A percentile compares a stretch with the other conserved stretches of the same genome.
Evolutionary conservation across 2,888 invertebrate species (phyloP).

Genomic region (Cerastis rubricosa): DNA sequence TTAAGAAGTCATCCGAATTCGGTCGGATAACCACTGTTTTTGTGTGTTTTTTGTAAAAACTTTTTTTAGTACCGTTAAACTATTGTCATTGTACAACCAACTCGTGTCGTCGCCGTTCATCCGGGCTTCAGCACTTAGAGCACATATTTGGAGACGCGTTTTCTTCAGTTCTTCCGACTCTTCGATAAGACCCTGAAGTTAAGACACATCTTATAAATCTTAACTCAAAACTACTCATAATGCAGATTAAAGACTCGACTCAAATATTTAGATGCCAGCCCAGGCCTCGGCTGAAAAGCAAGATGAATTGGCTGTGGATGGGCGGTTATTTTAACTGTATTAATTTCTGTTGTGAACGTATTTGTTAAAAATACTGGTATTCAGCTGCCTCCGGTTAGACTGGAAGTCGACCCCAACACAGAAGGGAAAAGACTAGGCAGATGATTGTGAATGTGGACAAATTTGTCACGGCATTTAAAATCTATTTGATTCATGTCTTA

Average conservation of each 20-base stretch:
- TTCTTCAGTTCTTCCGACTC: constrained; percentile 74
- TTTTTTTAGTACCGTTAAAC: background rate
- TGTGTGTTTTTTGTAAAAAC: no score
- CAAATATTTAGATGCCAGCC: no score
- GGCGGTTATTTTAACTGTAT: background rate
- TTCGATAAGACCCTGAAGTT: constrained; percentile 73
- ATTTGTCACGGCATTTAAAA: background rate
- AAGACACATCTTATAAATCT: background rate
- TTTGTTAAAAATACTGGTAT: no score
- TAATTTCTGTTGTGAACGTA: background rate
- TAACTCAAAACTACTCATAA: background rate
- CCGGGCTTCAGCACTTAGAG: constrained; percentile 74
- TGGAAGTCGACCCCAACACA: background rate
- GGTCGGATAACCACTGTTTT: no score
- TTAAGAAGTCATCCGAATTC: no score
- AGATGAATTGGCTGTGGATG: background rate
- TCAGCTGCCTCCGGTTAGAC: background rate
- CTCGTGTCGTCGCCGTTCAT: constrained; percentile 63
- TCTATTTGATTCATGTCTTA: no score
- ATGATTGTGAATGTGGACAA: background rate
- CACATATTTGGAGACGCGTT: constrained; percentile 75
- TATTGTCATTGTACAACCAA: constrained; percentile 34
- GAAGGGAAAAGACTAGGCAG: background rate
- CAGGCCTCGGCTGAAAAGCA: background rate
- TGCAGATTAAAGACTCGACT: background rate